Base-by-base conservation (phyloP, 2,797 vertebrate species). In the Dryobates pubescens region DNA sequence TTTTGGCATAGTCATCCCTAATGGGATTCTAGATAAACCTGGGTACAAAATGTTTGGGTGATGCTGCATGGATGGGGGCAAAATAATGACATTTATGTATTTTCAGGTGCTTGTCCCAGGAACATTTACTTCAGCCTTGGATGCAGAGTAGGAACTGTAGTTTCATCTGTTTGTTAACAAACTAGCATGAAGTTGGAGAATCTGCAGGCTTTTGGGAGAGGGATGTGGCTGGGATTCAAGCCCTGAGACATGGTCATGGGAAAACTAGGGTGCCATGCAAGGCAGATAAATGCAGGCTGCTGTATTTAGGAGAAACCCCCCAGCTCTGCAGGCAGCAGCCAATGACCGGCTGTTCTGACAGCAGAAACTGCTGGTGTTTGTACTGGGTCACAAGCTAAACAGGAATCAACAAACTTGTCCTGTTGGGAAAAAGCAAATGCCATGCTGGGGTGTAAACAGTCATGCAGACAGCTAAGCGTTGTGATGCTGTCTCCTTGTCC, bases 331-430 rank as follows among this genome's bases (percentile, higher is more conserved):
- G 79, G 3, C 64, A 70, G 69, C 69, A 74, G 58, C 71, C 65
- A 73, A 2, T 0, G 2, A 34, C 58, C 0, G 6, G 64, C 88
- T 86, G 70, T 32, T 90, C 61, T 63, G 68, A 61, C 84, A 73
- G 91, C 82, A 91, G 82, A 53, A 76, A 32, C 89, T 81, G 85
- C 76, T 81, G 85, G 45, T 88, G 90, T 89, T 94, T 79, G 11
- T 34, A 5, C 49, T 17, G 91, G 93, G 85, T 89, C 88, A 92
- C 82, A 82, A 67, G 65, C 54, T 61, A 69, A 92, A 82, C 81
- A 64, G 0, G 58, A 90, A 68, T 82, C 93, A 88, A 78, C 74
- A 79, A 73, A 49, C 72, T 20, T 9, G 4, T 71, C 92, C 83
- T 65, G 3, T 76, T 86, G 86, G 91, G 88, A 73, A 53, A 63